phyloP scores from a whole-genome alignment of 2,113 vertebrate genomes.

The Seriola dumerili region DNA sequence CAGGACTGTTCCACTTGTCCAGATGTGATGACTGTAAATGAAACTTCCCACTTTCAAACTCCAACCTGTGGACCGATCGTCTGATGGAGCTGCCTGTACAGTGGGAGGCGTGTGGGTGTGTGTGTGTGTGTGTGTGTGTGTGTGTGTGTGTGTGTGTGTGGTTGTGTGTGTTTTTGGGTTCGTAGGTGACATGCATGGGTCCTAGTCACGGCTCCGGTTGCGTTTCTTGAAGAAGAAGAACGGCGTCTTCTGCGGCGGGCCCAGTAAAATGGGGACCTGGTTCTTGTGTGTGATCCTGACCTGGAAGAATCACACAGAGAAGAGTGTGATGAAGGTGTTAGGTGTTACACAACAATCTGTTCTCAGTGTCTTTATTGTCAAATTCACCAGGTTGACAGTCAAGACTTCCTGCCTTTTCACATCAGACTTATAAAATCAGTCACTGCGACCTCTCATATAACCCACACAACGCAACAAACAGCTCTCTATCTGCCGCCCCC shows the following conservation, averaged over 20 bases:
- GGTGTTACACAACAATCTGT: neutral
- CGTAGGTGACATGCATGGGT: neutral
- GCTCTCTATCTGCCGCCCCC: neutral
- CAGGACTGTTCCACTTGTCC: neutral
- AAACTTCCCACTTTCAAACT: slow-evolving; percentile 13
- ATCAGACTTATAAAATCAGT: slow-evolving; percentile 12
- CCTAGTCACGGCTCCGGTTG: slow-evolving; percentile 89
- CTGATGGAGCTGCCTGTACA: slow-evolving; percentile 50
- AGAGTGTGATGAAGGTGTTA: neutral
- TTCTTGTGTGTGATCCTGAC: slow-evolving; percentile 95
- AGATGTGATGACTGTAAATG: neutral
- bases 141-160: slow-evolving; percentile 43
- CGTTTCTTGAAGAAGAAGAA: slow-evolving; percentile 94
- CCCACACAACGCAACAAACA: slow-evolving; percentile 9
- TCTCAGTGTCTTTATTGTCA: neutral
- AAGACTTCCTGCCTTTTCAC: slow-evolving; percentile 23
- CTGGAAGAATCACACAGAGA: slow-evolving; percentile 77
- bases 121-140: slow-evolving; percentile 43
- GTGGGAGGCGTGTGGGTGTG: slow-evolving; percentile 33
- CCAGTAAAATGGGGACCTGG: slow-evolving; percentile 95
- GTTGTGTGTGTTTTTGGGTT: slow-evolving; percentile 21
- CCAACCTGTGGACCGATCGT: slow-evolving; percentile 1
- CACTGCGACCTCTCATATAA: slow-evolving; percentile 46
- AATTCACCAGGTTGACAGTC: slow-evolving; percentile 1
- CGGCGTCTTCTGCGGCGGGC: slow-evolving; percentile 92